Conservation (phyloP, 2,888 invertebrate genomes). For the Melitaea athalia region DNA sequence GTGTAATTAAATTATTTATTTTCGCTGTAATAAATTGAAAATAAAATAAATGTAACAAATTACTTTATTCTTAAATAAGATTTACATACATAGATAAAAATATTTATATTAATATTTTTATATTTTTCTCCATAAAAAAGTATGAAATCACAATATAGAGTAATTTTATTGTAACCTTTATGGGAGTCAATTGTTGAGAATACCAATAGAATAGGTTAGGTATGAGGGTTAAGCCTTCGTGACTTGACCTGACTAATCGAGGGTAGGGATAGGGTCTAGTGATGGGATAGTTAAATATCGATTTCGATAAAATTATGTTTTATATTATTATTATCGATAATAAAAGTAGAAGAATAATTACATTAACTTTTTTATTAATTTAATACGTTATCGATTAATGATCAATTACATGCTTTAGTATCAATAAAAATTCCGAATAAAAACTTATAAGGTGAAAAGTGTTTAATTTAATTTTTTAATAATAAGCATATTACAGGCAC, state of each 20-base stretch:
- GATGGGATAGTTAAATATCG: constrained; percentile 2
- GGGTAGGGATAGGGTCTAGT: constrained; percentile 56
- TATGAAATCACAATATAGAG: constrained; percentile 28
- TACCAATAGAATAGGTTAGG: constrained; percentile 60
- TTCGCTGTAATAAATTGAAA: too few species aligned
- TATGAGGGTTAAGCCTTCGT: constrained; percentile 57
- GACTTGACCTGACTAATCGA: constrained; percentile 72
- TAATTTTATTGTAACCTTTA: constrained; percentile 35
- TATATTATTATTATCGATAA: not conserved
- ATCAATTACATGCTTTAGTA: constrained; percentile 2
- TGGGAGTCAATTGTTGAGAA: constrained; percentile 49
- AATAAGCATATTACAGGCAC: not conserved
- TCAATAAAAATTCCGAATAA: not conserved
- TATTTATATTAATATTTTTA: too few species aligned
- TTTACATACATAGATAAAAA: too few species aligned
- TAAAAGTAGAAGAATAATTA: not conserved
- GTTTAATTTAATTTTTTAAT: not conserved
- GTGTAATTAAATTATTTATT: too few species aligned
- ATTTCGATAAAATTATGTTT: constrained; percentile 6
- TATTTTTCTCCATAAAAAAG: not conserved
- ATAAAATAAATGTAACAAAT: too few species aligned
- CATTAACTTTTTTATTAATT: not conserved
- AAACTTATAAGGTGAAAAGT: not conserved
- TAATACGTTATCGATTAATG: not conserved
- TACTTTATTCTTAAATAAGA: too few species aligned